Evolutionary conservation across 64 coral and sea anemone species (phyloP).

Genomic region (Stichodactyla mertensii): DNA sequence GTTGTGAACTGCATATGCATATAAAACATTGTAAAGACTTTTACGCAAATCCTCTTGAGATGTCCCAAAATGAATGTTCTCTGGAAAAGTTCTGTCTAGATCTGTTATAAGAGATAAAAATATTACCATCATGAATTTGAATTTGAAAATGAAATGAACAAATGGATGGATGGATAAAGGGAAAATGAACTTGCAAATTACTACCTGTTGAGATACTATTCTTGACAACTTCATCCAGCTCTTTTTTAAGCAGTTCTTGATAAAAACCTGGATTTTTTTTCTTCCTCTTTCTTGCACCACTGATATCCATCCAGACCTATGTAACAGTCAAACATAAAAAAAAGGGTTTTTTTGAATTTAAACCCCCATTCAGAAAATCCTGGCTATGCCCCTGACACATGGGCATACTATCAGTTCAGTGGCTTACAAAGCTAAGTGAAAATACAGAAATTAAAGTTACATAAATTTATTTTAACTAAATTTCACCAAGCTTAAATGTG

Average conservation of each 20-base stretch:
- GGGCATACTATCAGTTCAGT: too few relatives aligned
- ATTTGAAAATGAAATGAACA: background rate
- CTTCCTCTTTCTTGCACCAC: constrained; percentile 80
- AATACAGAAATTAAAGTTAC: too few relatives aligned
- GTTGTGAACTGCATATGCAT: constrained; percentile 90
- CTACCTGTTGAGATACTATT: constrained; percentile 76
- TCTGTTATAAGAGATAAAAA: constrained; percentile 35
- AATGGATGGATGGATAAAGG: background rate
- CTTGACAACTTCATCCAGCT: constrained; percentile 53
- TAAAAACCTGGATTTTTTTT: constrained; percentile 62
- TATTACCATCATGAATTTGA: background rate
- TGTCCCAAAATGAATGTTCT: constrained; percentile 85
- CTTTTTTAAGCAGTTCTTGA: constrained; percentile 30
- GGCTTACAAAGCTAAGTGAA: too few relatives aligned
- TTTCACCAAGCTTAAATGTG: too few relatives aligned
- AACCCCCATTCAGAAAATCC: too few relatives aligned
- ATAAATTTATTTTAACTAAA: too few relatives aligned
- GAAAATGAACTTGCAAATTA: background rate
- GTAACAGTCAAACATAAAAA: too few relatives aligned
- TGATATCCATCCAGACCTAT: constrained; percentile 91
- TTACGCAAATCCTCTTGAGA: constrained; percentile 40
- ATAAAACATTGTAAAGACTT: constrained; percentile 71
- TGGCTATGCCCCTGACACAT: too few relatives aligned
- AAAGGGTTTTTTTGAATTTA: too few relatives aligned
- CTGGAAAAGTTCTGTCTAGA: constrained; percentile 94